These are phyloP conservation scores for Andrena marginata DNA, from an alignment of 2,888 invertebrate species.

Conservation along the genomic window DNA sequence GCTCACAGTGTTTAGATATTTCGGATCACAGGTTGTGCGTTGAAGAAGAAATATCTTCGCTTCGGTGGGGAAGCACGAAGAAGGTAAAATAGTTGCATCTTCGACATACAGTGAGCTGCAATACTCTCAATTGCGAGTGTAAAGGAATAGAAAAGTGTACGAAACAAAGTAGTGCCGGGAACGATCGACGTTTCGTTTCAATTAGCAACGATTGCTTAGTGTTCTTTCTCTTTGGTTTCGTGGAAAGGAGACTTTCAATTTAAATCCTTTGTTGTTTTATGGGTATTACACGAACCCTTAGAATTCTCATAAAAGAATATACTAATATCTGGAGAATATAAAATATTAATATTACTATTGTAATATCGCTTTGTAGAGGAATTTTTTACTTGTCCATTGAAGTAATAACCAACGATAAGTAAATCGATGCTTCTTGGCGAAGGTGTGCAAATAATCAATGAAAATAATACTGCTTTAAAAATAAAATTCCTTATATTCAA, in stretches of 20 bases:
- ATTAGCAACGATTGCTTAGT: constrained; percentile 1
- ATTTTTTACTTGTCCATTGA: too few species aligned
- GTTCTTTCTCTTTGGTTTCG: not conserved
- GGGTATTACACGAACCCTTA: not conserved
- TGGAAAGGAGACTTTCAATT: not conserved
- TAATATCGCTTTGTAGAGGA: too few species aligned
- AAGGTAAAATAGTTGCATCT: constrained; percentile 16
- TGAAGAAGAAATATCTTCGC: constrained; percentile 15
- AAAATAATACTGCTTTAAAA: too few species aligned
- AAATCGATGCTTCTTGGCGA: too few species aligned
- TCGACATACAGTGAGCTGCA: constrained; percentile 48
- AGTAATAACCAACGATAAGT: too few species aligned
- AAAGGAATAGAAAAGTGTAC: not conserved
- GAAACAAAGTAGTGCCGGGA: not conserved
- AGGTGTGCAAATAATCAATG: too few species aligned
- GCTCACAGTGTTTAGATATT: not conserved
- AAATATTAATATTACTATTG: not conserved
- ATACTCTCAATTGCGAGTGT: not conserved
- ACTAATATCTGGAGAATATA: too few species aligned
- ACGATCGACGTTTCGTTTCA: not conserved
- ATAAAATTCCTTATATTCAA: too few species aligned
- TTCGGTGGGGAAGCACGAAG: not conserved
- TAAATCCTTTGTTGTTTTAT: not conserved
- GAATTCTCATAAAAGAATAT: not conserved
- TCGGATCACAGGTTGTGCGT: constrained; percentile 25